Evolutionary conservation across 2,113 vertebrate genomes (phyloP), one percentile per base, ranked within the genome.

Genomic region (Pavo muticus): DNA sequence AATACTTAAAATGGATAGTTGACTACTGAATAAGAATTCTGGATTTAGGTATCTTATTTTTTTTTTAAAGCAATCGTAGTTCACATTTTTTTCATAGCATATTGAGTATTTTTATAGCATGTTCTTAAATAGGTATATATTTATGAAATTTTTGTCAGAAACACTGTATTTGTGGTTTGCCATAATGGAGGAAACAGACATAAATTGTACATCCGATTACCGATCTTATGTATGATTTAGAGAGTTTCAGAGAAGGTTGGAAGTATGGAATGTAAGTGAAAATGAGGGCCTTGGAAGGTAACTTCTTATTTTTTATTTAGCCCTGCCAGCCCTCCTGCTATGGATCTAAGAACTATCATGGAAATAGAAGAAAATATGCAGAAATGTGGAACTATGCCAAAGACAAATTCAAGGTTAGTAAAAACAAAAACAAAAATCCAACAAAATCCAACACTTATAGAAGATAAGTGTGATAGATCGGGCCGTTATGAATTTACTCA

Each of bases 311-410:
- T 92, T 83, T 95, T 65, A 81, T 97, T 95, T 95, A 99, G 98
- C 95, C 97, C 98, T 74, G 91, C 97, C 93, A 98, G 97, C 92
- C 98, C 98, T 95, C 98, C 99, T 91, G 98, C 99, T 73, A 86
- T 99, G 98, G 98, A 99, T 97, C 98, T 99, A 63, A 98, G 99
- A 98, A 98, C 98, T 72, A 99, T 99, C 95, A 99, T 99, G 99
- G 98, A 99, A 97, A 98, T 98, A 97, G 99, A 99, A 98, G 98
- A 99, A 97, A 99, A 93, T 76, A 98, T 97, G 95, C 98, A 98
- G 95, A 98, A 98, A 85, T 97, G 97, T 90, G 97, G 98, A 97
- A 97, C 98, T 40, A 97, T 97, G 94, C 98, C 98, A 95, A 99
- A 99, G 98, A 98, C 96, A 96, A 98, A 97, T 97, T 83, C 97